Conservation (phyloP, 2,888 invertebrate genomes). For the Nematopogon swammerdamellus region DNA sequence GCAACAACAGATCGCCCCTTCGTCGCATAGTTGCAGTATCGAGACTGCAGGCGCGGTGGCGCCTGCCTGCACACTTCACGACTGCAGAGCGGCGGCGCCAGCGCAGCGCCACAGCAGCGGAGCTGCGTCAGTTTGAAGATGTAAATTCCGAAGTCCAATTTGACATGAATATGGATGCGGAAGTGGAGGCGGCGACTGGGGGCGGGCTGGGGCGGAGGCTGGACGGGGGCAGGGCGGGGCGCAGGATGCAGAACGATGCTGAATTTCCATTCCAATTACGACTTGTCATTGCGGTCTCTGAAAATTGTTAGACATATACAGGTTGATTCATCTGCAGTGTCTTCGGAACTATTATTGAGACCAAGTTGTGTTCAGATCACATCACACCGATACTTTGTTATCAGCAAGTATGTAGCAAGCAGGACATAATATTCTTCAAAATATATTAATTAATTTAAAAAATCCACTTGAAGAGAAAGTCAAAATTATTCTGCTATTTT, state of each 20-base stretch:
- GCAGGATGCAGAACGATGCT: neutral
- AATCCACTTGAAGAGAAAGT: no score
- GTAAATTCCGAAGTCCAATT: neutral
- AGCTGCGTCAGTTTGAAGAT: neutral
- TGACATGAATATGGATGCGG: neutral
- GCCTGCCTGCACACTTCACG: neutral
- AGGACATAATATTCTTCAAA: no score
- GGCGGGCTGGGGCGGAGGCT: neutral
- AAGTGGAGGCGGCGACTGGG: neutral
- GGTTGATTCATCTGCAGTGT: no score
- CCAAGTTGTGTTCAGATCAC: no score
- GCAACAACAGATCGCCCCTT: neutral
- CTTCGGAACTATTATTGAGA: no score
- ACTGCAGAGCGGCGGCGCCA: neutral
- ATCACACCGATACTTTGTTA: no score
- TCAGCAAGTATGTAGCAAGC: no score
- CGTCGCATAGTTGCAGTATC: neutral
- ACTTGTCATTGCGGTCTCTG: neutral
- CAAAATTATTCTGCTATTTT: no score
- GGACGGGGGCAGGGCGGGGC: neutral
- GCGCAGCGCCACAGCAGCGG: no score
- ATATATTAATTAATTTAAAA: no score
- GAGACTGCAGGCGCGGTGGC: neutral
- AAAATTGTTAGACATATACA: no score
- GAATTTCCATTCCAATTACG: neutral